Base-by-base conservation (phyloP, 2,797 vertebrate species). In the Bufotes viridis region DNA sequence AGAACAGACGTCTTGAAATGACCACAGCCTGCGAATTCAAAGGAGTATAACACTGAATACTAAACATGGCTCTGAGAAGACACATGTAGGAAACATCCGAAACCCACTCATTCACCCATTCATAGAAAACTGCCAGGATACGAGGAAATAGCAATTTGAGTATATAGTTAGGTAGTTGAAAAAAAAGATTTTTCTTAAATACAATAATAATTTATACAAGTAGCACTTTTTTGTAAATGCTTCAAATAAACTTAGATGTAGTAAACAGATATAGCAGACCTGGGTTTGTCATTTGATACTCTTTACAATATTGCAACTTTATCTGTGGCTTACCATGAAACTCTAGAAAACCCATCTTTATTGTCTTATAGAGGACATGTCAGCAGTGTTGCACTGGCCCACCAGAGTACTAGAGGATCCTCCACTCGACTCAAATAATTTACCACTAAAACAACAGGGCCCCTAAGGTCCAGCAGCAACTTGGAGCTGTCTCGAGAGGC, bases 1-100 rank as follows among this genome's bases (percentile, higher is more conserved):
- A 82, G 42, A 51, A 90, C 26, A 87, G 78, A 57, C 85, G 15
- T 49, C 79, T 34, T 2, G n/a, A n/a, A n/a, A n/a, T n/a, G 4
- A 89, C 49, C 11, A 87, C 67, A 20, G 55, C 82, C 63, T 12
- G 18, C 55, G 85, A 74, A 22, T 69, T 65, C 42, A 72, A 75
- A 63, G 20, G 22, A 74, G 86, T n/a, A 61, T 14, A 87, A 69
- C 78, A 0, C 20, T 75, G 79, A 75, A 82, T 87, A 26, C 82
- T 82, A 87, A 82, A 60, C 14, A 53, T 42, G 34, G 65, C 18
- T 82, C n/a, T 34, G 12, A 75, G 57, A 34, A 18, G 7, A 51
- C 80, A 15, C 60, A 63, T 87, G 22, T 12, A 81, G 29, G 61
- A 42, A 60, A n/a, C 22, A 11, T 20, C 29, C 22, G 57, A 81